Evolutionary conservation across 1,140 invertebrate genomes (phyloP), one percentile per base, ranked within the genome.

Genomic region (Chironomus tepperi): DNA sequence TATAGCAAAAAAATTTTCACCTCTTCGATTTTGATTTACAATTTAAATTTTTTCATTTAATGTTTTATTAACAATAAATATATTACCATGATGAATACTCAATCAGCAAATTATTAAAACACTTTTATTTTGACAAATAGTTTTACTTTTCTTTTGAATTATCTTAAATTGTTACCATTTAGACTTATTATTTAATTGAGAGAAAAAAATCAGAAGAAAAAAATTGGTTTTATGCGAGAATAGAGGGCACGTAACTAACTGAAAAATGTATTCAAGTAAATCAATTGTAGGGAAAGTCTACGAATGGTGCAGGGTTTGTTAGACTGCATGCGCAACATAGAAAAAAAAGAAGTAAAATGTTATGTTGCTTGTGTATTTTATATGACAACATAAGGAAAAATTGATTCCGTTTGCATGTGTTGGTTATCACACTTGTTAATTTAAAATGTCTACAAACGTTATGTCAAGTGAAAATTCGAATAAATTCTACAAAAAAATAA

Each of bases 21-120:
- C 47, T 57, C n/a, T n/a, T 57, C 47, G n/a, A 57, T 57, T 57
- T 57, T n/a, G n/a, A 57, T 57, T 57, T 57, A 57, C 47, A 57
- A 57, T 57, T 57, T 57, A 57, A 57, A 57, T 57, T 57, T 57
- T 57, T 57, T 15, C 9, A 5, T 15, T 57, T 57, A 34, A 34
- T 34, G 24, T 34, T 34, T 34, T 34, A 34, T 34, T 34, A 34
- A 34, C 12, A 57, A 57, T 57, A 12, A n/a, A 57, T n/a, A 34
- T 34, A 57, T 57, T 57, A 57, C 47, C 47, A 57, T 57, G 47
- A 57, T 57, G 12, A 57, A 57, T 57, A 15, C n/a, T 57, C 47
- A 15, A 57, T 15, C 47, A 5, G 3, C 12, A 34, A 57, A 57
- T 57, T 12, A 57, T n/a, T 57, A n/a, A 8, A 57, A 57, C 47